phyloP scores from a whole-genome alignment of 2,113 vertebrate genomes.

The Mus pahari region DNA sequence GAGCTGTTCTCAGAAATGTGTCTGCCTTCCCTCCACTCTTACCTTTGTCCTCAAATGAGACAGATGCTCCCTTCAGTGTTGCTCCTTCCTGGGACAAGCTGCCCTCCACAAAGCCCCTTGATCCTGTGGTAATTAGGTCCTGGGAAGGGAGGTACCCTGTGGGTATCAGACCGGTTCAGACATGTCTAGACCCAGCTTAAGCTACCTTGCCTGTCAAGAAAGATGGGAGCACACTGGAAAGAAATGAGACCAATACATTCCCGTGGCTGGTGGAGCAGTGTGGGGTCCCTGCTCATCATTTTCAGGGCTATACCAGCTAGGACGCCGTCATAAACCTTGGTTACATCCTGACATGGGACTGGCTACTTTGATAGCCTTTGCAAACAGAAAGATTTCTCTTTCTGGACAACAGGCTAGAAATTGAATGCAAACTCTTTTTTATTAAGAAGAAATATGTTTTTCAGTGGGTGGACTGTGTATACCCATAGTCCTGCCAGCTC shows the following conservation, averaged over 20 bases:
- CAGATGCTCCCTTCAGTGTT: slow-evolving; percentile 29
- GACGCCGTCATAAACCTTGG: background rate
- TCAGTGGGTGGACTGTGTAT: background rate
- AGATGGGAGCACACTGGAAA: background rate
- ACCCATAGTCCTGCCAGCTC: background rate
- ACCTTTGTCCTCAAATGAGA: slow-evolving; percentile 9
- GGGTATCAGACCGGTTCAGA: background rate
- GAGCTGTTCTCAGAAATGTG: background rate
- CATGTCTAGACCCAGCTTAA: slow-evolving; percentile 13
- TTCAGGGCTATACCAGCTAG: background rate
- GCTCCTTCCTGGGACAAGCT: slow-evolving; percentile 10
- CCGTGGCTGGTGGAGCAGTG: background rate
- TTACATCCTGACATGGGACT: background rate
- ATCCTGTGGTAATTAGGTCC: slow-evolving; percentile 26
- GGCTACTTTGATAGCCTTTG: background rate
- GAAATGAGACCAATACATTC: background rate
- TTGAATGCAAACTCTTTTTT: background rate
- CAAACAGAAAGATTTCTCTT: background rate
- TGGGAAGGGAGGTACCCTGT: background rate
- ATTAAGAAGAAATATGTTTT: slow-evolving; percentile 27
- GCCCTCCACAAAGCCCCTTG: slow-evolving; percentile 9
- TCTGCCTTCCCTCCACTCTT: background rate
- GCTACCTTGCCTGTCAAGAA: background rate
- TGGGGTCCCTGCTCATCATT: background rate
- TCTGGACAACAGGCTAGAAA: slow-evolving; percentile 4